A percentile compares a stretch with the other conserved stretches of the same genome.
Evolutionary conservation across 2,888 invertebrate genomes (phyloP).

Genomic region (Hydrotaea cyrtoneurina): DNA sequence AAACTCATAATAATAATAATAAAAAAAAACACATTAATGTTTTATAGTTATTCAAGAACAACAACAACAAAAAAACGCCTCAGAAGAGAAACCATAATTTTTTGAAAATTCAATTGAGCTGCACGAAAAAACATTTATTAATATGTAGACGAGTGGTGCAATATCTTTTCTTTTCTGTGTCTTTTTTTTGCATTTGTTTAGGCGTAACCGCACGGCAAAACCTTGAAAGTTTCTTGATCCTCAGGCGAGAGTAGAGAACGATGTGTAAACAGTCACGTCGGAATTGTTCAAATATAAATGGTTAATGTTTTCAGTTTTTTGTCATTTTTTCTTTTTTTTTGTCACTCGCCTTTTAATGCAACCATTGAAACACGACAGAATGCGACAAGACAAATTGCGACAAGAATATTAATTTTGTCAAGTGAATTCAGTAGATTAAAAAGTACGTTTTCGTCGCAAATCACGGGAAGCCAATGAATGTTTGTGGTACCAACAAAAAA

Average conservation of each 20-base stretch:
- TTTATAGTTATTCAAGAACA: neutral
- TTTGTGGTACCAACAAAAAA: no score
- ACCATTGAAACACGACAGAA: neutral
- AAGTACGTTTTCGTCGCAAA: no score
- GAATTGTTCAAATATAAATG: neutral
- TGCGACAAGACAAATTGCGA: constrained; percentile 4
- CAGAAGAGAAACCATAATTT: neutral
- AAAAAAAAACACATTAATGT: neutral
- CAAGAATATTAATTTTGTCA: neutral
- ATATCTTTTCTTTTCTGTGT: neutral
- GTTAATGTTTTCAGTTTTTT: neutral
- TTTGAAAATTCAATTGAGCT: neutral
- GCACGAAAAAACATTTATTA: no score
- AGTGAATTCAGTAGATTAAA: no score
- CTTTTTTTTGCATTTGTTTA: neutral
- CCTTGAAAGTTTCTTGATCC: constrained; percentile 30
- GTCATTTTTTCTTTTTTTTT: no score
- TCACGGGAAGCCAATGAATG: no score
- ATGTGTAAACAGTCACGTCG: neutral
- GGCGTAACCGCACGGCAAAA: neutral
- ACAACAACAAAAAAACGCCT: neutral
- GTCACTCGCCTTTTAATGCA: neutral
- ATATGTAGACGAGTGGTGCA: no score
- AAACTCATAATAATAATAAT: neutral
- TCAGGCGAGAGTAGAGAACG: neutral